Evolutionary conservation across 2,797 vertebrate genomes (phyloP).

Genomic region (Myioborus miniatus): DNA sequence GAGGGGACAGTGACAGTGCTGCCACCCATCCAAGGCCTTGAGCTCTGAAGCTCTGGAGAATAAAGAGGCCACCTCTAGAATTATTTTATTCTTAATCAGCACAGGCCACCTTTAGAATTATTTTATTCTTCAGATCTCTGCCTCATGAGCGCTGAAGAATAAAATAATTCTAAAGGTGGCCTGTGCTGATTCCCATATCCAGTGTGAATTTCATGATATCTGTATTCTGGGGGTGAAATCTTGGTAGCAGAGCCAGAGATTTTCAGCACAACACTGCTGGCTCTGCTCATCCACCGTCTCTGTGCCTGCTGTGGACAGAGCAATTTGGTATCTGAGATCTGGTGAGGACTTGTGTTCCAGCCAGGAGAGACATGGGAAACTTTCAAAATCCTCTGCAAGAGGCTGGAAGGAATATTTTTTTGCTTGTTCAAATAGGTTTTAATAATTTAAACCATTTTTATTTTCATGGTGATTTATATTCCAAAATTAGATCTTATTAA

Average conservation of each 20-base stretch:
- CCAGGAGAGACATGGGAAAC: neutral
- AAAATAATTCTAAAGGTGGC: neutral
- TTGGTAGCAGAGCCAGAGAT: neutral
- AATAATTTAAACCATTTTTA: slow-evolving; percentile 17
- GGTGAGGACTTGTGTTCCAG: neutral
- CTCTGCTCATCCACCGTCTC: neutral
- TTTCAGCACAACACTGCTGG: neutral
- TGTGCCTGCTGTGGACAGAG: neutral
- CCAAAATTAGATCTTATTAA: neutral
- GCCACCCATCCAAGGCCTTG: neutral
- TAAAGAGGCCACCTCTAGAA: too few relatives aligned
- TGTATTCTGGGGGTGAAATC: neutral
- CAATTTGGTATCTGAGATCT: neutral
- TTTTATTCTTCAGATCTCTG: neutral
- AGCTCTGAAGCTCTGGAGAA: too few relatives aligned
- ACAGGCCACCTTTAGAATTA: too few relatives aligned
- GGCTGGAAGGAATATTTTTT: neutral
- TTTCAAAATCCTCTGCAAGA: neutral
- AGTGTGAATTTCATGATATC: neutral
- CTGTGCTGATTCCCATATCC: neutral
- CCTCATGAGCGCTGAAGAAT: neutral
- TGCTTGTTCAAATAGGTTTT: neutral
- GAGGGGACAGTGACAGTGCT: neutral
- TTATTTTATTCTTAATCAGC: too few relatives aligned
- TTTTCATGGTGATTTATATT: neutral